Percentiles rank a stretch among this genome's conserved stretches.
phyloP scores from a whole-genome alignment of 2,888 invertebrate species.

The Camptogramma bilineatum region DNA sequence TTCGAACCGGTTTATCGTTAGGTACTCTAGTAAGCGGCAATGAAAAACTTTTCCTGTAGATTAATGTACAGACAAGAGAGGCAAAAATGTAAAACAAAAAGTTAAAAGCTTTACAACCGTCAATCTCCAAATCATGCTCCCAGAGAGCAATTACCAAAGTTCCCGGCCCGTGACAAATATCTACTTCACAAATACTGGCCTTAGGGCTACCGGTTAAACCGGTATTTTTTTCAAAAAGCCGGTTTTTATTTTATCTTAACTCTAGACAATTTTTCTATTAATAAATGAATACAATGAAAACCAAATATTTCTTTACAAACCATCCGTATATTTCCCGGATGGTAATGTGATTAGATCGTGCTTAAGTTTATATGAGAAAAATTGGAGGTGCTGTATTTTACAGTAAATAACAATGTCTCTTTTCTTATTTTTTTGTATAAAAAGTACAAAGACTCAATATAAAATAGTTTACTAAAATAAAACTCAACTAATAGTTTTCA shows the following conservation, averaged over 20 bases:
- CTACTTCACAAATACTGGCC: constrained; percentile 76
- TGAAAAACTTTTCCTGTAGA: constrained; percentile 20
- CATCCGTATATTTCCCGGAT: no score
- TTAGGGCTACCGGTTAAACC: constrained; percentile 5
- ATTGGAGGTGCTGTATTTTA: no score
- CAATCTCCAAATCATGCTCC: constrained; percentile 55
- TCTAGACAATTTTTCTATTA: background rate
- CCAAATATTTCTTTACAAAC: no score
- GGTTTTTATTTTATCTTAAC: background rate
- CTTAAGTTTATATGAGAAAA: no score
- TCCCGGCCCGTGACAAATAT: constrained; percentile 75
- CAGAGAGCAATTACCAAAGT: constrained; percentile 80
- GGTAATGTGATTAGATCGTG: no score
- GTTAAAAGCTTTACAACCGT: constrained; percentile 33
- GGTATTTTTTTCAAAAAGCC: background rate
- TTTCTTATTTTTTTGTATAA: no score
- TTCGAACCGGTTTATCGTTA: background rate
- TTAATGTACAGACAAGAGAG: constrained; percentile 28
- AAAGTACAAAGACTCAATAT: no score
- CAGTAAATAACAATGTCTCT: no score
- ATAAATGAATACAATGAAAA: no score
- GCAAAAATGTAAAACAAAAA: constrained; percentile 30
- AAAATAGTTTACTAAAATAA: no score
- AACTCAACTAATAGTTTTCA: no score
- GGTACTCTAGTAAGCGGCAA: background rate